A percentile compares a stretch with the other conserved stretches of the same genome.
Conservation (phyloP, 2,113 vertebrate species). For the Ardeotis arabs region DNA sequence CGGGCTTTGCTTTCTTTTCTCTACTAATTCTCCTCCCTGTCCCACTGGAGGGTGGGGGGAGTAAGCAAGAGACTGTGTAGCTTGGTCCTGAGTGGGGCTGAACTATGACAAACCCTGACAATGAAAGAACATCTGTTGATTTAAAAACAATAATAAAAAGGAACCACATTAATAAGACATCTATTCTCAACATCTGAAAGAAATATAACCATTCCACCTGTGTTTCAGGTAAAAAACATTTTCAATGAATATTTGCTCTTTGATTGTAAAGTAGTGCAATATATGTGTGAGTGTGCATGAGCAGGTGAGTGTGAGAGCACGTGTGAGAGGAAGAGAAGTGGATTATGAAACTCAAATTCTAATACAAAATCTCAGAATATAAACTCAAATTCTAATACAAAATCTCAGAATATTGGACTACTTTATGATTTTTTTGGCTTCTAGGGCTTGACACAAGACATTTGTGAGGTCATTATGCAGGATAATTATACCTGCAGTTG, state of each 20-base stretch:
- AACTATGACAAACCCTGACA: neutral
- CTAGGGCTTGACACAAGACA: neutral
- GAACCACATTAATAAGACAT: neutral
- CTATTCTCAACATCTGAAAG: neutral
- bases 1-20: too few relatives aligned
- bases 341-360: neutral
- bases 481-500: neutral
- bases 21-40: too few relatives aligned
- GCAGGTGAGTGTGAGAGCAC: neutral
- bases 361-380: neutral
- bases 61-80: too few relatives aligned
- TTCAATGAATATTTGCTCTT: neutral
- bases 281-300: neutral
- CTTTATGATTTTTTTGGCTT: neutral
- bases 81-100: too few relatives aligned
- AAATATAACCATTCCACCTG: neutral
- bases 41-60: too few relatives aligned
- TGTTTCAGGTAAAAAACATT: neutral
- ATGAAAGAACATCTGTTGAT: neutral
- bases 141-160: neutral
- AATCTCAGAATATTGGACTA: neutral
- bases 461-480: neutral
- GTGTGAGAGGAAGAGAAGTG: fast-evolving
- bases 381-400: neutral
- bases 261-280: neutral